Percentiles rank a stretch among this genome's conserved stretches.
Conservation (phyloP, 2,113 vertebrate genomes). For the Orientallactaga bullata region DNA sequence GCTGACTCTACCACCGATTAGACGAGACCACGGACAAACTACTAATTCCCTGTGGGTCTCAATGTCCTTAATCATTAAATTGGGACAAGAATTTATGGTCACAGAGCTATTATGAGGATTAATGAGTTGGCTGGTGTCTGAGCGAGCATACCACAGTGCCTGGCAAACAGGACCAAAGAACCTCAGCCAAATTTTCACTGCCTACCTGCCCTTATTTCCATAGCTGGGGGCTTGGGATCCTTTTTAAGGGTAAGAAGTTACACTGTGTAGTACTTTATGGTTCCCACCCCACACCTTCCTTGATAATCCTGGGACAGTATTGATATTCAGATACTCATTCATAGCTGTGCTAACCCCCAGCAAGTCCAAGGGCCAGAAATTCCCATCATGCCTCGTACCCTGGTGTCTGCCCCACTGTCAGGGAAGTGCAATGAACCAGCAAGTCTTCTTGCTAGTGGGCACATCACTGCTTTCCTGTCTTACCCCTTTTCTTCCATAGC, state of each 20-base stretch:
- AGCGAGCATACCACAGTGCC: background rate
- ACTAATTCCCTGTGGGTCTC: background rate
- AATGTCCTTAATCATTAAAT: background rate
- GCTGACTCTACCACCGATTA: background rate
- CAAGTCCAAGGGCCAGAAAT: background rate
- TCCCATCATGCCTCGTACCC: accelerated
- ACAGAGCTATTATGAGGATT: background rate
- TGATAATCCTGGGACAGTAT: background rate
- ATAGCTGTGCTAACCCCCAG: background rate
- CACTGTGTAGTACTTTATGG: background rate
- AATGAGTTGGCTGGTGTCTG: accelerated
- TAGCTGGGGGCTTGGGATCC: accelerated
- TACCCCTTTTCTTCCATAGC: background rate
- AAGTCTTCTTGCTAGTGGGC: accelerated
- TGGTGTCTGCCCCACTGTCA: background rate
- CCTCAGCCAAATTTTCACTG: background rate
- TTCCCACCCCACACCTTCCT: background rate
- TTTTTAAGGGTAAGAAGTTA: background rate
- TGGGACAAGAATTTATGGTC: background rate
- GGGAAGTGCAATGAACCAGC: background rate
- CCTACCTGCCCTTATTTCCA: background rate
- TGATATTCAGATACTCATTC: background rate
- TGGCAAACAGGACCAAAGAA: background rate
- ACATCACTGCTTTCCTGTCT: accelerated
- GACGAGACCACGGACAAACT: background rate